Conservation (phyloP, 2,113 vertebrate genomes). For the Tonatia bakeri region DNA sequence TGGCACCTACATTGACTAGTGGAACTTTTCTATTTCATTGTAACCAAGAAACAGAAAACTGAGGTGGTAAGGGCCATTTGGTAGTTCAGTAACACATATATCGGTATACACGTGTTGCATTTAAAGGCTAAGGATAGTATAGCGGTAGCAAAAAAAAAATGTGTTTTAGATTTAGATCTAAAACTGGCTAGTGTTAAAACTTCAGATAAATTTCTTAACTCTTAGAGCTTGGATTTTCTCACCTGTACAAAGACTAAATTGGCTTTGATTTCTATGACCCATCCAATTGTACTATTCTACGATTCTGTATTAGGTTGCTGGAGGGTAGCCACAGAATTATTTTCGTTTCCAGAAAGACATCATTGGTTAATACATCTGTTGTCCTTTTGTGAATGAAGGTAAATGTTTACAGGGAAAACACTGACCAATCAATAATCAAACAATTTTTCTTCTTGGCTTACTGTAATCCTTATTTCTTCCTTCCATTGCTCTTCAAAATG, state of each 20-base stretch:
- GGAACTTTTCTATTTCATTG: neutral
- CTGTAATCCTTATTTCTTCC: neutral
- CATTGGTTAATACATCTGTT: neutral
- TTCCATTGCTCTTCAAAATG: neutral
- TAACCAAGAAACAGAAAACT: neutral
- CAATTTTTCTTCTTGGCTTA: neutral
- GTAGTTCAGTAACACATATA: neutral
- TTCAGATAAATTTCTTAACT: neutral
- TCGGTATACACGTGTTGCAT: neutral
- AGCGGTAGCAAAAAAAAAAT: neutral
- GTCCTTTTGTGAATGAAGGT: neutral
- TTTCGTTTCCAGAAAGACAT: neutral
- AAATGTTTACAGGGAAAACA: neutral
- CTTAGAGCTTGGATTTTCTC: neutral
- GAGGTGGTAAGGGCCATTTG: neutral
- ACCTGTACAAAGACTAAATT: neutral
- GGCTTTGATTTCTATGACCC: neutral
- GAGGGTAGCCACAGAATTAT: neutral
- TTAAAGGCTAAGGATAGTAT: neutral
- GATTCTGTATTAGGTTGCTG: neutral
- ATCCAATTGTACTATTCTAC: neutral
- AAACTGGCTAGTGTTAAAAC: neutral
- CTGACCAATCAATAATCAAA: neutral
- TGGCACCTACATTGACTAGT: neutral
- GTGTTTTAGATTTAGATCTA: neutral